Conservation (phyloP, 2,113 vertebrate genomes). For the Hemiscyllium ocellatum region DNA sequence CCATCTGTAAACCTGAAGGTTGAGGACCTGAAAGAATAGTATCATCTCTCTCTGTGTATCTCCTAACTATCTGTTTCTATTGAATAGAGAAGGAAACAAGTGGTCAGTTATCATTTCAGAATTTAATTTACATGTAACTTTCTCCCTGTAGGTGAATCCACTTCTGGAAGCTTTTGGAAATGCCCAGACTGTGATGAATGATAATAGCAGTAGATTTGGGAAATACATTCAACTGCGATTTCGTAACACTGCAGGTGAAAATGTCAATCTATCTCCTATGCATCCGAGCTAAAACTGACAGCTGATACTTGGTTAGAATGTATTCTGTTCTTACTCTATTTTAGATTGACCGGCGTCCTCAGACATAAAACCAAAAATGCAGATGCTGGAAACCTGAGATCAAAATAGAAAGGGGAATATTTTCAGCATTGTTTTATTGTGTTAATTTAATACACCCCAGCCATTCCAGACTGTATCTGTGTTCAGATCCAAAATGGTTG, state of each 20-base stretch:
- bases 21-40: not conserved
- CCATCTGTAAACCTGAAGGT: not conserved
- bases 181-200: conserved; percentile 67
- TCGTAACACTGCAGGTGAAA: conserved; percentile 56
- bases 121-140: not conserved
- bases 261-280: too few species aligned
- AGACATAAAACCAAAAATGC: not conserved
- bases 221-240: conserved; percentile 68
- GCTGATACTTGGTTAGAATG: not conserved
- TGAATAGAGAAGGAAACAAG: not conserved
- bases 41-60: too few species aligned
- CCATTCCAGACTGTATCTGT: not conserved
- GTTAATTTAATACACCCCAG: not conserved
- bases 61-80: not conserved
- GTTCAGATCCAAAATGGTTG: not conserved
- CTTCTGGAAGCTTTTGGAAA: conserved; percentile 69
- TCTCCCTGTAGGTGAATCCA: conserved; percentile 55
- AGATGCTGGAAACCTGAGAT: not conserved
- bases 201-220: conserved; percentile 65
- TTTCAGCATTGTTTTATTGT: not conserved
- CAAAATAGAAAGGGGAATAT: not conserved
- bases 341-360: not conserved
- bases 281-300: not conserved
- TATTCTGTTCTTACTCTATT: not conserved
- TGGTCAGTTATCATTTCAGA: not conserved